A percentile compares a stretch with the other conserved stretches of the same genome.
These are phyloP conservation scores for Taeniopygia guttata DNA, from an alignment of 2,797 vertebrate genomes.

Conservation along the genomic window DNA sequence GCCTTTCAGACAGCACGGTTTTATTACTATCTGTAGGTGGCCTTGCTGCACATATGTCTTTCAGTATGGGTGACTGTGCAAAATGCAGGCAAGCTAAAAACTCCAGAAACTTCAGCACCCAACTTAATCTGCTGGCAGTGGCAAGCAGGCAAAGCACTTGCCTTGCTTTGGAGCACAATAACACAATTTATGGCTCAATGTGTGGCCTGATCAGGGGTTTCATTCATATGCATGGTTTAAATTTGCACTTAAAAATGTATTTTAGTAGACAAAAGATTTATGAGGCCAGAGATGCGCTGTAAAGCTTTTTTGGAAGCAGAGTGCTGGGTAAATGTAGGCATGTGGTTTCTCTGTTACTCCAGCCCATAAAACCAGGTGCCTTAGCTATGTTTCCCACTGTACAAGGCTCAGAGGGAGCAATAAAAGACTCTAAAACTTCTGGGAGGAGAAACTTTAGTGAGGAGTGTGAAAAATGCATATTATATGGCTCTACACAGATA, in stretches of 20 bases:
- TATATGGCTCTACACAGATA: no score
- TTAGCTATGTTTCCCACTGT: background rate
- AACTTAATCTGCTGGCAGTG: slow-evolving; percentile 1
- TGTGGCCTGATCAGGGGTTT: background rate
- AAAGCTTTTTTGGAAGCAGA: background rate
- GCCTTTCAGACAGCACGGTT: slow-evolving; percentile 55
- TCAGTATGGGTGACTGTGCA: slow-evolving; percentile 38
- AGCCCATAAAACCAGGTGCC: background rate
- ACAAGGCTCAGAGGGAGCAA: background rate
- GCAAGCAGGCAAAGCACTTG: background rate
- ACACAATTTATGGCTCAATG: background rate
- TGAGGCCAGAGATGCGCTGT: background rate
- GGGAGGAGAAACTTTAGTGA: background rate
- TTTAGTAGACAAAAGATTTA: slow-evolving; percentile 2
- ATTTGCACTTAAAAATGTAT: slow-evolving; percentile 2
- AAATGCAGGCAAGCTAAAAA: background rate
- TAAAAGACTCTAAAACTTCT: background rate
- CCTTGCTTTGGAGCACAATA: background rate
- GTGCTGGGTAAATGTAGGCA: background rate
- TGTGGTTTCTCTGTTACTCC: background rate
- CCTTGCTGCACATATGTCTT: slow-evolving; percentile 32
- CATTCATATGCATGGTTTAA: background rate
- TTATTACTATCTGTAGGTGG: slow-evolving; percentile 57
- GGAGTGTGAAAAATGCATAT: no score
- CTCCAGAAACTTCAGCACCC: slow-evolving; percentile 1